phyloP scores from a whole-genome alignment of 2,113 vertebrate genomes.

The Ictidomys tridecemlineatus region DNA sequence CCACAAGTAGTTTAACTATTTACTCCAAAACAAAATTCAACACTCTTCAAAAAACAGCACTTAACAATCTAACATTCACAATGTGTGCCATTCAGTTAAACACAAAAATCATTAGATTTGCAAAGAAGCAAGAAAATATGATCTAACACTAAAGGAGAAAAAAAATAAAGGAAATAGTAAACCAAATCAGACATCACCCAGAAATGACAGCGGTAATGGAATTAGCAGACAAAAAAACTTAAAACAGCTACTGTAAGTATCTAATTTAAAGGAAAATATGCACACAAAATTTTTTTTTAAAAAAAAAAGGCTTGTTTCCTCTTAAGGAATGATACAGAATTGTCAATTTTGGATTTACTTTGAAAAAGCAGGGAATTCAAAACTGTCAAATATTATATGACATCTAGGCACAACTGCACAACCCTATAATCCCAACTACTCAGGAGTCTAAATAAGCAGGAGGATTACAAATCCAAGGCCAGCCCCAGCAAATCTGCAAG shows the following conservation, averaged over 20 bases:
- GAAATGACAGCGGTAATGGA: background rate
- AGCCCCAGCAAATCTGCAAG: background rate
- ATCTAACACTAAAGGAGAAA: background rate
- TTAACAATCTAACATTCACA: slow-evolving; percentile 25
- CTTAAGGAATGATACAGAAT: background rate
- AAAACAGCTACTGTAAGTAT: background rate
- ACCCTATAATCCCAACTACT: background rate
- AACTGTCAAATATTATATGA: background rate
- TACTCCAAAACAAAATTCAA: slow-evolving; percentile 41
- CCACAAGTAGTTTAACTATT: background rate
- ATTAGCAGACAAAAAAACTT: background rate
- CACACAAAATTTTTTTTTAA: too few species aligned
- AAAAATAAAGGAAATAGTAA: background rate
- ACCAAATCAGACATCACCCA: background rate
- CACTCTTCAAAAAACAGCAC: background rate
- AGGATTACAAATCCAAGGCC: background rate
- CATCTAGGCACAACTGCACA: background rate
- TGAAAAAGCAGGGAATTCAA: background rate
- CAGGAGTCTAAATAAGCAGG: background rate
- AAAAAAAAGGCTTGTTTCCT: too few species aligned
- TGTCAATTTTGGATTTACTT: background rate
- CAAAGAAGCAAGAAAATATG: slow-evolving; percentile 2
- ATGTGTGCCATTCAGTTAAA: background rate
- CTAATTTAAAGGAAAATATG: background rate
- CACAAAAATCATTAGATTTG: slow-evolving; percentile 1